phyloP scores from a whole-genome alignment of 2,888 invertebrate species.

The Drosophila pseudotakahashii region DNA sequence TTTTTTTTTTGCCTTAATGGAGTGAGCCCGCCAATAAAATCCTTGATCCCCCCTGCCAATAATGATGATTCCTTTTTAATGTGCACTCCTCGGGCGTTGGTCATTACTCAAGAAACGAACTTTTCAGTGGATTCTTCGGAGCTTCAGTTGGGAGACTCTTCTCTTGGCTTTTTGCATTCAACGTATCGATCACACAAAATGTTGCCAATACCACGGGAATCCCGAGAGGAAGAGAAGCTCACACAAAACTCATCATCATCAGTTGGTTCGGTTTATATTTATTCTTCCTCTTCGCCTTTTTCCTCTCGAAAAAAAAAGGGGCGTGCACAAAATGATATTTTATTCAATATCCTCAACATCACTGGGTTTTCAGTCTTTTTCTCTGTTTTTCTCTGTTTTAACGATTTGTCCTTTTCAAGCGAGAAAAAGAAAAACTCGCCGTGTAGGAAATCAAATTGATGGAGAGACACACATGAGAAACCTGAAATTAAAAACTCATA shows the following conservation, averaged over 20 bases:
- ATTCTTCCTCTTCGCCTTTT: slow-evolving; percentile 6
- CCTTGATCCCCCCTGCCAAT: slow-evolving; percentile 70
- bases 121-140: background rate
- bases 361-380: slow-evolving; percentile 3
- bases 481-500: slow-evolving; percentile 85
- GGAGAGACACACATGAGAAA: slow-evolving; percentile 61
- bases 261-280: slow-evolving; percentile 11
- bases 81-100: slow-evolving; percentile 74
- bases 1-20: slow-evolving; percentile 23
- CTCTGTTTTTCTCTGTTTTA: slow-evolving; percentile 29
- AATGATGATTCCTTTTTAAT: slow-evolving; percentile 83
- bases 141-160: background rate
- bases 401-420: slow-evolving; percentile 77
- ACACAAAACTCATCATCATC: slow-evolving; percentile 76
- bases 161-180: slow-evolving; percentile 60
- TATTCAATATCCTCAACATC: slow-evolving; percentile 81
- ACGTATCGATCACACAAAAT: slow-evolving; percentile 74
- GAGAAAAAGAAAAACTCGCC: slow-evolving; percentile 66
- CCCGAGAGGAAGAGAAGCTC: background rate
- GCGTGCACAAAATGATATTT: slow-evolving; percentile 83
- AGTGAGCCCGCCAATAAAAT: slow-evolving; percentile 30
- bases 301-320: slow-evolving; percentile 55
- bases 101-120: slow-evolving; percentile 65
- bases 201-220: slow-evolving; percentile 66
- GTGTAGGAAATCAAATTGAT: slow-evolving; percentile 82